phyloP scores from a whole-genome alignment of 2,113 vertebrate genomes.

The Buteo buteo region DNA sequence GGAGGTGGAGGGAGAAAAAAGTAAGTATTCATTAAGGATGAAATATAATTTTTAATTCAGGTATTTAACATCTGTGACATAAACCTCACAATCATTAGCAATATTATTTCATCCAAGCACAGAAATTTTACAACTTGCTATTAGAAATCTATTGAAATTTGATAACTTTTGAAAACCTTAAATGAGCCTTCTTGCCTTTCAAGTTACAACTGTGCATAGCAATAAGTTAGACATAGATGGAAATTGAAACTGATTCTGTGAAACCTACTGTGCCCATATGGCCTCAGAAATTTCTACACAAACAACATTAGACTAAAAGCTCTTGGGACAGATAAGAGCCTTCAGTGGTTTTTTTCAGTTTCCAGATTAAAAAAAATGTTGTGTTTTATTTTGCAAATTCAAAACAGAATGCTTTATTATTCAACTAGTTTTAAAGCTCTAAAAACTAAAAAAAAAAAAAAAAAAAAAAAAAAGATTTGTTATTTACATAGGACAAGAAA shows the following conservation, averaged over 20 bases:
- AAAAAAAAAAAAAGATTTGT: neutral
- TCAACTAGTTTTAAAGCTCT: neutral
- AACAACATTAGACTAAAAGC: neutral
- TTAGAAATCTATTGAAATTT: neutral
- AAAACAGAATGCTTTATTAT: neutral
- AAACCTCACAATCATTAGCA: neutral
- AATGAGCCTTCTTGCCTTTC: neutral
- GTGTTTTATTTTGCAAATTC: neutral
- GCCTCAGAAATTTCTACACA: neutral
- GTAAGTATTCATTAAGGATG: neutral
- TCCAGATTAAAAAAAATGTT: neutral
- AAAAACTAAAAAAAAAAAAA: neutral
- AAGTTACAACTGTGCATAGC: neutral
- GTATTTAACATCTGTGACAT: neutral
- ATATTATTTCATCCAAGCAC: neutral
- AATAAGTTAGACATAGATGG: neutral
- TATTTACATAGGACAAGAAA: neutral
- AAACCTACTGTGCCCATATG: conserved; percentile 18
- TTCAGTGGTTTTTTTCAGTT: neutral
- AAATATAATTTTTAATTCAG: neutral
- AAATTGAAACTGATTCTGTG: neutral
- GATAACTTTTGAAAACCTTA: neutral
- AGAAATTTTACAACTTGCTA: neutral
- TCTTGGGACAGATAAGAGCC: neutral
- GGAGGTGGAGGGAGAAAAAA: neutral